phyloP scores from a whole-genome alignment of 2,113 vertebrate genomes.

The Chaetops frenatus region DNA sequence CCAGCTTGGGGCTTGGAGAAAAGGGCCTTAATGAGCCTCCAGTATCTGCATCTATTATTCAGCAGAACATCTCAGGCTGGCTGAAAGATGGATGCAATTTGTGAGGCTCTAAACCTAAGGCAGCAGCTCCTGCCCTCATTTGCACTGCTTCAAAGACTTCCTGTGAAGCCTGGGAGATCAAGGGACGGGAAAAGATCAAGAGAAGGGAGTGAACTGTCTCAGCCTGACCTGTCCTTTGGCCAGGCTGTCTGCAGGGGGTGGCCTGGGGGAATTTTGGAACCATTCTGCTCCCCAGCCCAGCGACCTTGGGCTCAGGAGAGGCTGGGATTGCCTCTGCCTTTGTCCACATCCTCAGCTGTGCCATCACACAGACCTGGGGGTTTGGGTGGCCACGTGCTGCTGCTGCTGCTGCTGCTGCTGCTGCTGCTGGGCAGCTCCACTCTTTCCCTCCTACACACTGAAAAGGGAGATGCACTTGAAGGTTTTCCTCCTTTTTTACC shows the following conservation, averaged over 20 bases:
- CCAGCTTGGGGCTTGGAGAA: not conserved
- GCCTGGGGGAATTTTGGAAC: not conserved
- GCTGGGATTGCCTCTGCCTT: not conserved
- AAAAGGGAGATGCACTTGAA: not conserved
- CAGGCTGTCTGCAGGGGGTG: not conserved
- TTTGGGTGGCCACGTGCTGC: not conserved
- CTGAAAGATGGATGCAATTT: conserved; percentile 43
- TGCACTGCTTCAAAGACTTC: conserved; percentile 46
- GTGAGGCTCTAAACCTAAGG: conserved; percentile 1
- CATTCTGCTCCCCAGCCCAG: not conserved
- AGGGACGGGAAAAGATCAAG: conserved; percentile 43
- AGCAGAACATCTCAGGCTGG: not conserved
- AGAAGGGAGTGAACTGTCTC: not conserved
- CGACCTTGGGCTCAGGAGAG: not conserved
- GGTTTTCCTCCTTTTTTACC: not conserved
- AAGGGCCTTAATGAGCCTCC: not conserved
- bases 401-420: not conserved
- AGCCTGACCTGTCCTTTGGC: conserved; percentile 31
- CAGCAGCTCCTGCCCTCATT: conserved; percentile 10
- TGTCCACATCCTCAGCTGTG: not conserved
- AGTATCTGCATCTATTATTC: not conserved
- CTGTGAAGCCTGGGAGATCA: conserved; percentile 39
- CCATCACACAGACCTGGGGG: rapidly evolving
- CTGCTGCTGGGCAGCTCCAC: rapidly evolving
- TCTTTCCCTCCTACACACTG: not conserved